Base-by-base conservation (phyloP, 2,797 vertebrate genomes). In the Ispidina picta region DNA sequence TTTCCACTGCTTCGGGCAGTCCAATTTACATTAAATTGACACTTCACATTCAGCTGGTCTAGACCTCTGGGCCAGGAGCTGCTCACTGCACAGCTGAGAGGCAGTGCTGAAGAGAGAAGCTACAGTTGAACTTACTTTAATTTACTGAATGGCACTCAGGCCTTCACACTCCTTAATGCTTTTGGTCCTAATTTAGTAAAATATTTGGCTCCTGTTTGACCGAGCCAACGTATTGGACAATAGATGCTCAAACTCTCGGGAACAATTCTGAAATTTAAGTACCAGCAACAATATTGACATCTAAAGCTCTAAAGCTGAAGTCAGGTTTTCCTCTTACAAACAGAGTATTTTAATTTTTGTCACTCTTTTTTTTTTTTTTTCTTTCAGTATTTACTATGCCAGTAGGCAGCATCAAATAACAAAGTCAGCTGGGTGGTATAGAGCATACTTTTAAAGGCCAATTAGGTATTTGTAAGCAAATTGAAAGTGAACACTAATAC, bases 401-500 rank as follows among this genome's bases (percentile, higher is more conserved):
- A 82, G 84, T 88, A 83, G 73, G 70, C 89, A 83, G 85, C 90
- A 79, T 95, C 95, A 92, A 94, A 84, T 80, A 62, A 87, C 94
- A 83, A 93, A 41, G 89, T 94, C 88, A 93, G 52, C 86, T 88
- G 76, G 69, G 76, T 90, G 49, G 48, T 91, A 54, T 14, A 89
- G 70, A 96, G 66, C 59, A 39, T 93, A 81, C 76, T 86, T 94
- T 94, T 89, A 93, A 89, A 94, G 76, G 88, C 93, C 87, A 9
- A 91, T 93, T 95, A 96, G 78, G 84, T 92, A 87, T 70, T 96
- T 74, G 94, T 94, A 86, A 95, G 91, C 93, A 94, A 95, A 95
- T 94, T 92, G 92, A 93, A 97, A 95, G 90, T 94, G 89, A 95
- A 97, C 94, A 96, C 65, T 95, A 87, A 93, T 82, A 96, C 97